Base-by-base conservation (phyloP, 2,888 invertebrate species). In the Stenotaenia linearis region DNA sequence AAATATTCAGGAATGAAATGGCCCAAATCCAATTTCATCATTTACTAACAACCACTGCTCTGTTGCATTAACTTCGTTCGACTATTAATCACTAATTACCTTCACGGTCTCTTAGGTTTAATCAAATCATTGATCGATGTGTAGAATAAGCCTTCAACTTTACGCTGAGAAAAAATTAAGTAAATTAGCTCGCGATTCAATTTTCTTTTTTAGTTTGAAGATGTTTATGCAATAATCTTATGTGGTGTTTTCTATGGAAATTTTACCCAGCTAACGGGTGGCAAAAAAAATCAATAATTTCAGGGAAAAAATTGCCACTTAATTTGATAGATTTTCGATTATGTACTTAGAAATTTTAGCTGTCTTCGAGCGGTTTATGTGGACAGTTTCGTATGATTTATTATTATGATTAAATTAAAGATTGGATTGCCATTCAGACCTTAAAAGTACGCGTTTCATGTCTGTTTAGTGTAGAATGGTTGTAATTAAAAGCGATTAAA, bases 1-100 rank as follows among this genome's bases (percentile, higher is more conserved):
- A 69, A 28, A 69, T 69, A 69, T 69, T 69, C 69, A 69, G 69
- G 69, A 69, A 69, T 69, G 69, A 69, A 69, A 69, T 69, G 69
- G 69, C 69, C 25, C 25, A 28, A 69, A 69, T 69, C 69, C 69
- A 69, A 69, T 69, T 69, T 69, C 15, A 69, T 15, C 69, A 69
- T 69, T 69, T 69, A 69, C 69, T 28, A 69, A 69, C 69, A 69
- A 69, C 69, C 69, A 69, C 69, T 28, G 28, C 25, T 28, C 10
- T 69, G 10, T 25, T 69, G 69, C 25, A 69, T 69, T 28, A 50
- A 45, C 28, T 69, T 69, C 69, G 10, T 69, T 69, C 69, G 10
- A 69, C 25, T 4, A 69, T 69, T 28, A 69, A 45, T 45, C 18
- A 9, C 3, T 9, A 32, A 50, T 50, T 50, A 50, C 15, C 50